Evolutionary conservation across 1,140 invertebrate genomes (phyloP).

Genomic region (Laodelphax striatellus): DNA sequence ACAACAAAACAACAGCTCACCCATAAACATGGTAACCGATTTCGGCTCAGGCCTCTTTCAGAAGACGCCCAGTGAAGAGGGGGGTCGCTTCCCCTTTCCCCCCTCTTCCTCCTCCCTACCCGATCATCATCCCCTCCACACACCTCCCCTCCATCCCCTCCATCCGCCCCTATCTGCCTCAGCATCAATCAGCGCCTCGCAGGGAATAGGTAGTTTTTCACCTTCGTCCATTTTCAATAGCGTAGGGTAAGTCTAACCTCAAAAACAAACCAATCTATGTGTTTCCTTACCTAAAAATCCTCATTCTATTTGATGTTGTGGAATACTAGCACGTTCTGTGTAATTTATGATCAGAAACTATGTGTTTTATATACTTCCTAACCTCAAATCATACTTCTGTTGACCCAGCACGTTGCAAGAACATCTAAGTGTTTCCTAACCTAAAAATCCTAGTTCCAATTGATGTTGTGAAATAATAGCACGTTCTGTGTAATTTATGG

Average conservation of each 20-base stretch:
- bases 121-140: slow-evolving; percentile 31
- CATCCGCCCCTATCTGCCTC: slow-evolving; percentile 18
- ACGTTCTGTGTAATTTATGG: no score
- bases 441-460: no score
- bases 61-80: slow-evolving; percentile 78
- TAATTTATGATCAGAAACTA: no score
- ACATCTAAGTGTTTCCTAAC: no score
- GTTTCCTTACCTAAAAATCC: no score
- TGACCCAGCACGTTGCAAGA: no score
- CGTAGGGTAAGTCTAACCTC: slow-evolving; percentile 23
- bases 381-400: no score
- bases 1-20: slow-evolving; percentile 47
- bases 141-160: slow-evolving; percentile 24
- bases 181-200: slow-evolving; percentile 10
- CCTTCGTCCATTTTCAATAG: slow-evolving; percentile 26
- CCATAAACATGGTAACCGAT: slow-evolving; percentile 78
- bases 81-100: slow-evolving; percentile 39
- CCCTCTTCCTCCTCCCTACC: slow-evolving; percentile 29
- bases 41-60: slow-evolving; percentile 66
- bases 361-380: no score
- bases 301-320: no score
- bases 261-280: no score
- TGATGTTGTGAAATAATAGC: no score
- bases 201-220: slow-evolving; percentile 21
- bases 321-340: no score